A percentile compares a stretch with the other conserved stretches of the same genome.
Conservation (phyloP, 2,888 invertebrate genomes). For the Ametastegia equiseti region DNA sequence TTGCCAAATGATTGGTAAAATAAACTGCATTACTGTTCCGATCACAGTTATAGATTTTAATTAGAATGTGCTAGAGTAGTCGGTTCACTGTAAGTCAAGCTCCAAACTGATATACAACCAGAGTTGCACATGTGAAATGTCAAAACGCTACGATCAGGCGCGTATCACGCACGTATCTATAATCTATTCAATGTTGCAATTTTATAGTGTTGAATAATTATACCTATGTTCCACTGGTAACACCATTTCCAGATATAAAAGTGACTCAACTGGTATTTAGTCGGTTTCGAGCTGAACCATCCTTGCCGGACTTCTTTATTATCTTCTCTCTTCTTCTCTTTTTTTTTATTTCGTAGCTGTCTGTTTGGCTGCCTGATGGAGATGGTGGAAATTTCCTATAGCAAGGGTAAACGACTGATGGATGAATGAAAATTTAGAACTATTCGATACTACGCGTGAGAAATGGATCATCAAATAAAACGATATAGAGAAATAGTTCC, state of each 20-base stretch:
- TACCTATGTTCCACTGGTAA: neutral
- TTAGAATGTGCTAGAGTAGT: neutral
- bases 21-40: too few species aligned
- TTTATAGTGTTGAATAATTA: too few species aligned
- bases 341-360: slow-evolving; percentile 4
- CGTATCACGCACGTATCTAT: too few species aligned
- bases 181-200: too few species aligned
- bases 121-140: neutral
- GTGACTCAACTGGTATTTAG: slow-evolving; percentile 9
- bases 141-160: neutral
- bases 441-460: too few species aligned
- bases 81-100: neutral
- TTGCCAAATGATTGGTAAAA: too few species aligned
- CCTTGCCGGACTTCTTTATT: slow-evolving; percentile 41
- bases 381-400: slow-evolving; percentile 27
- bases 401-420: slow-evolving; percentile 20
- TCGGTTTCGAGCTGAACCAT: slow-evolving; percentile 30
- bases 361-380: neutral
- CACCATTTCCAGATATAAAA: neutral
- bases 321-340: neutral
- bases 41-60: too few species aligned
- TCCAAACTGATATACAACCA: slow-evolving; percentile 4
- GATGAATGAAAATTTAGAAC: neutral
- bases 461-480: slow-evolving; percentile 18
- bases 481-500: neutral